Conservation (phyloP, 2,797 vertebrate genomes). For the Peromyscus eremicus region DNA sequence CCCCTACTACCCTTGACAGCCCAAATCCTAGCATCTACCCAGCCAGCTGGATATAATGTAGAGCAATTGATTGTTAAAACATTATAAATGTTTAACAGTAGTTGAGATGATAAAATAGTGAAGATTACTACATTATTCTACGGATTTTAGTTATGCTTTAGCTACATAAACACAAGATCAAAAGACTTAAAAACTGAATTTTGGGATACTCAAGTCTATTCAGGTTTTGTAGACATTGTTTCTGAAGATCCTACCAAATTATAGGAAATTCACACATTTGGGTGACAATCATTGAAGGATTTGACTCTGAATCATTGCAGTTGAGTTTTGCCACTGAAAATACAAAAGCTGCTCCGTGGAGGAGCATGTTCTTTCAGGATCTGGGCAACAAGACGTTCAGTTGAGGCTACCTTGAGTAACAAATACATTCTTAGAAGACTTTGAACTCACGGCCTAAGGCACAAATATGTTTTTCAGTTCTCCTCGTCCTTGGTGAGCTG, state of each 20-base stretch:
- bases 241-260: slow-evolving; percentile 6
- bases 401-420: neutral
- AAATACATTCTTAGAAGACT: slow-evolving; percentile 43
- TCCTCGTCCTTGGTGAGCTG: neutral
- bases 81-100: neutral
- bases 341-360: neutral
- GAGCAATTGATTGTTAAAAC: neutral
- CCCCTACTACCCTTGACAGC: neutral
- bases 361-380: slow-evolving; percentile 6
- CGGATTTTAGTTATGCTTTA: slow-evolving; percentile 5
- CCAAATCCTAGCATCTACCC: slow-evolving; percentile 1
- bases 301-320: neutral
- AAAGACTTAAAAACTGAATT: neutral
- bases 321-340: slow-evolving; percentile 7
- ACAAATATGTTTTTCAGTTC: neutral
- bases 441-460: slow-evolving; percentile 31
- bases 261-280: slow-evolving; percentile 1
- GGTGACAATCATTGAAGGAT: neutral
- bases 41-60: neutral
- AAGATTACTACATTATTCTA: neutral
- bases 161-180: neutral
- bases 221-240: neutral
- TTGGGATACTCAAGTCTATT: neutral
- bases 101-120: neutral
- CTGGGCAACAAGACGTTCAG: neutral